These are phyloP conservation scores for Polyodon spathula DNA, from an alignment of 2,113 vertebrate species.

Conservation along the genomic window DNA sequence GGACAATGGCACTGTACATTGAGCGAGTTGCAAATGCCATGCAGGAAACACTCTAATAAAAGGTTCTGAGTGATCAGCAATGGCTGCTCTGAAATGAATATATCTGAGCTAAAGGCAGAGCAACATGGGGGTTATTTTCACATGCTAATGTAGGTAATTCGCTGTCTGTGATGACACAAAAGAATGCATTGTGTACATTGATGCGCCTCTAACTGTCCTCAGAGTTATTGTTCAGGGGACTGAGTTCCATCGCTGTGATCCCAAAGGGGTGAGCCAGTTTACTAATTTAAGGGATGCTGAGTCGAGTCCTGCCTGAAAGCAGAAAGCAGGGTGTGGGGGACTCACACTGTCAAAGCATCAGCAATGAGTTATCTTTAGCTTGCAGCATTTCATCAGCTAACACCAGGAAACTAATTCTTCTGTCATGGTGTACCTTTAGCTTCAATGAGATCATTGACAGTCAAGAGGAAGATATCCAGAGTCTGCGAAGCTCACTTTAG, in stretches of 20 bases:
- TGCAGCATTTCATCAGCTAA: too few species aligned
- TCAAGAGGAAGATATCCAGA: too few species aligned
- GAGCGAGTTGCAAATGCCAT: too few species aligned
- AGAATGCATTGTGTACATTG: constrained; percentile 15
- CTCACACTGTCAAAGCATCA: background rate
- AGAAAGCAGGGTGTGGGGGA: background rate
- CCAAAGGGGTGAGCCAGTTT: constrained; percentile 8
- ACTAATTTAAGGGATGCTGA: constrained; percentile 7
- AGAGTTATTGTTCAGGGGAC: constrained; percentile 6
- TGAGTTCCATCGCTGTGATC: constrained; percentile 9
- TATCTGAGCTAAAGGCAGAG: background rate
- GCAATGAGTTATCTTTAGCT: background rate
- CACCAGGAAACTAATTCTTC: too few species aligned
- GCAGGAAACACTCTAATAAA: too few species aligned
- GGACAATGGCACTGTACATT: too few species aligned
- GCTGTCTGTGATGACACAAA: constrained; percentile 12
- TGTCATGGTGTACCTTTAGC: too few species aligned
- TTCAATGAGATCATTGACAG: too few species aligned
- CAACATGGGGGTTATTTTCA: constrained; percentile 8
- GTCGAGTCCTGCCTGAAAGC: constrained; percentile 6
- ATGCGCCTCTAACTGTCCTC: constrained; percentile 4
- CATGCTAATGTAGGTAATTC: constrained; percentile 2
- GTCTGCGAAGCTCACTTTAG: too few species aligned
- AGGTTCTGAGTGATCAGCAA: too few species aligned
- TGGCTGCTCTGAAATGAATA: too few species aligned